Percentiles rank a stretch among this genome's conserved stretches.
Evolutionary conservation across 2,797 vertebrate genomes (phyloP).

Genomic region (Chiloscyllium punctatum): DNA sequence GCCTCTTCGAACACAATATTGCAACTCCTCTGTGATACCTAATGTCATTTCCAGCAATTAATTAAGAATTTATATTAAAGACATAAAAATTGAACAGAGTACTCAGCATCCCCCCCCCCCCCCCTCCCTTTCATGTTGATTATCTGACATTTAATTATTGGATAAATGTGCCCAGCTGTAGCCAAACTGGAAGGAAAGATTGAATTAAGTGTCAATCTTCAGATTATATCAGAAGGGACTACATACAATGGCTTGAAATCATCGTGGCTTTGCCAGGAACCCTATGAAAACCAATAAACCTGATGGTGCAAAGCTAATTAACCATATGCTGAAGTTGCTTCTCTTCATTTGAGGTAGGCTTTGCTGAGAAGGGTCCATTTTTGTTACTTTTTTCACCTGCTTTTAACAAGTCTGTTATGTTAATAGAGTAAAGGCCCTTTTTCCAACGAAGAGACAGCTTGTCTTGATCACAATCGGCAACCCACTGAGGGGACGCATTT

Average conservation of each 20-base stretch:
- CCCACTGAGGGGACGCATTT: not conserved
- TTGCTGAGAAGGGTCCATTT: not conserved
- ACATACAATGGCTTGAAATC: not conserved
- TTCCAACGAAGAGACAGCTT: not conserved
- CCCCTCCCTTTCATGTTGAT: not conserved
- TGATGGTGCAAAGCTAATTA: conserved; percentile 17
- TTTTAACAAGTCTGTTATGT: not conserved
- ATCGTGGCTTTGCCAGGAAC: not conserved
- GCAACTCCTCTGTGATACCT: not conserved
- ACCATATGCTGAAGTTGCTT: not conserved
- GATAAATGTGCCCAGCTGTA: not conserved
- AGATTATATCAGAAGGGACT: conserved; percentile 8
- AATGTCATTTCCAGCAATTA: not conserved
- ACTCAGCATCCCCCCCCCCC: too few relatives aligned
- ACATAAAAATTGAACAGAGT: not conserved
- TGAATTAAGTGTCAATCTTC: not conserved
- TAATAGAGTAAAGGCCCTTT: not conserved
- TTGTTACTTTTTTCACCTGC: not conserved
- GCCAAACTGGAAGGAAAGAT: not conserved
- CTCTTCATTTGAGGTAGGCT: not conserved
- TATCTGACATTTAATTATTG: not conserved
- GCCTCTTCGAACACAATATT: not conserved
- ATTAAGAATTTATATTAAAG: not conserved
- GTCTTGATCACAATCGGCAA: not conserved
- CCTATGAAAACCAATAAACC: not conserved